Percentiles rank a stretch among this genome's conserved stretches.
Conservation (phyloP, 1,140 invertebrate species). For the Glossosoma conforme region DNA sequence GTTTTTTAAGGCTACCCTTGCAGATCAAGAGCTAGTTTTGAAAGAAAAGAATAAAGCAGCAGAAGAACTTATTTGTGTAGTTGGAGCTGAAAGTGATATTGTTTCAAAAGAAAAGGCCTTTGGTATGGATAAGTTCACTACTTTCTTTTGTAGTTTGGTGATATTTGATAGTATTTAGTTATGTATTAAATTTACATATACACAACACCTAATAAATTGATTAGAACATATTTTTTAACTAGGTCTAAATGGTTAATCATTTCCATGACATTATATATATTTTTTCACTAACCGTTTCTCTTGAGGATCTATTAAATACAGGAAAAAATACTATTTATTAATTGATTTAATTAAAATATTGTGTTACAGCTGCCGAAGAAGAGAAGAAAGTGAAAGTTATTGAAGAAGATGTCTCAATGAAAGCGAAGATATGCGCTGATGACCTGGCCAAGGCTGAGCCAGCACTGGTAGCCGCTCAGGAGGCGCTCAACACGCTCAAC, state of each 20-base stretch:
- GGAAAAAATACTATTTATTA: no score
- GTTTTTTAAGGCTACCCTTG: constrained; percentile 67
- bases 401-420: constrained; percentile 79
- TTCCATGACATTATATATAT: neutral
- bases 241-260: no score
- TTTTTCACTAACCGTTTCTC: no score
- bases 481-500: constrained; percentile 88
- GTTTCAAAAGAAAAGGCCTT: constrained; percentile 82
- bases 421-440: constrained; percentile 80
- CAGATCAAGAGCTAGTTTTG: constrained; percentile 82
- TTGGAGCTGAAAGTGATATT: constrained; percentile 86
- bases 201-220: no score
- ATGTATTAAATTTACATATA: neutral
- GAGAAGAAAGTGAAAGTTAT: constrained; percentile 87
- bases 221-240: no score
- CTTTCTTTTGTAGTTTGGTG: no score
- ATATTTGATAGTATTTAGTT: no score
- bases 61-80: constrained; percentile 82
- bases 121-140: constrained; percentile 54
- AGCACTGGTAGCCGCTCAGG: constrained; percentile 80
- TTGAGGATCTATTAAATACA: no score
- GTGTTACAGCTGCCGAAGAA: constrained; percentile 64
- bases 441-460: constrained; percentile 90
- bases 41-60: constrained; percentile 87
- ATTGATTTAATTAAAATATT: no score